Evolutionary conservation across 2,888 invertebrate species (phyloP).

Genomic region (Phasia obesa): DNA sequence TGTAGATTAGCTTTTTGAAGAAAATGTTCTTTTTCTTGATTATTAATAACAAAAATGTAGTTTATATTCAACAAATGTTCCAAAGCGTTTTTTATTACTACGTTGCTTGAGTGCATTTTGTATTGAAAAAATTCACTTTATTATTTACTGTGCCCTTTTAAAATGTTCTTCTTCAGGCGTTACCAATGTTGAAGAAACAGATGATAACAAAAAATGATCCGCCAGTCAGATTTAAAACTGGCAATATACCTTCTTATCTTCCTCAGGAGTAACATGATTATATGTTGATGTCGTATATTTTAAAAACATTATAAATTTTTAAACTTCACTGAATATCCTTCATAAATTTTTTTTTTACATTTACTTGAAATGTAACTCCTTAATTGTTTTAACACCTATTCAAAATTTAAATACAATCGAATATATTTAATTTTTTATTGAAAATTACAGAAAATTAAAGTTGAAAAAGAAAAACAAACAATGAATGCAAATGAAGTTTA

Average conservation of each 20-base stretch:
- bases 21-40: conserved; percentile 61
- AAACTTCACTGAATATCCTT: too few species aligned
- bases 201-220: conserved; percentile 28
- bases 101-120: conserved; percentile 80
- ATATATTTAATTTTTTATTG: conserved; percentile 38
- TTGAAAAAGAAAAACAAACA: conserved; percentile 59
- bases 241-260: conserved; percentile 35
- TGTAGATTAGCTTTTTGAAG: conserved; percentile 60
- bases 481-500: conserved; percentile 16
- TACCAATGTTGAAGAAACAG: conserved; percentile 23
- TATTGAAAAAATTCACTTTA: conserved; percentile 63
- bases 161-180: conserved; percentile 8
- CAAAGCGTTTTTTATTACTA: conserved; percentile 69
- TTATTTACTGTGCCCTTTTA: conserved; percentile 22
- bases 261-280: conserved; percentile 30
- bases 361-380: conserved; percentile 14
- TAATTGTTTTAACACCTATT: conserved; percentile 49
- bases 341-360: conserved; percentile 21
- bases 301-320: conserved; percentile 47
- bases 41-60: conserved; percentile 40
- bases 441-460: conserved; percentile 62
- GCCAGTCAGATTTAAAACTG: conserved; percentile 29
- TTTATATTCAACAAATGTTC: conserved; percentile 70
- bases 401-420: conserved; percentile 37
- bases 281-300: conserved; percentile 30